Conservation (phyloP, 2,113 vertebrate genomes). For the Nanorana parkeri region DNA sequence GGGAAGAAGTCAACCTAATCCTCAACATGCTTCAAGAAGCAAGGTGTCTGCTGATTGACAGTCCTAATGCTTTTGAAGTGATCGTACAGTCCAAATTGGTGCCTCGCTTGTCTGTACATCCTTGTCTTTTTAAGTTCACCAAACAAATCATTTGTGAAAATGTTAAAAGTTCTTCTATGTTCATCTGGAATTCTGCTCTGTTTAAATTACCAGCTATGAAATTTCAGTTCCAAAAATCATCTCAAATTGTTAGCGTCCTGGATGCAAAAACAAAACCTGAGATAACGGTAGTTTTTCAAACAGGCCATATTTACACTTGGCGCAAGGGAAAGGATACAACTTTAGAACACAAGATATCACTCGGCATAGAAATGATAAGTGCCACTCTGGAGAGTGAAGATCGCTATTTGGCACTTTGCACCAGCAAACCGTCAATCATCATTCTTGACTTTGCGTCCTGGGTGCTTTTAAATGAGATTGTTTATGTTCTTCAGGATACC, state of each 20-base stretch:
- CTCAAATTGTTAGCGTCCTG: slow-evolving; percentile 61
- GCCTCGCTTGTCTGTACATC: slow-evolving; percentile 68
- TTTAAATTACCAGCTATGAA: slow-evolving; percentile 62
- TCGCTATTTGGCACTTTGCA: slow-evolving; percentile 68
- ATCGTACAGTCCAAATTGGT: slow-evolving; percentile 71
- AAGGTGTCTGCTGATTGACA: slow-evolving; percentile 65
- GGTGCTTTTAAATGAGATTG: slow-evolving; percentile 64
- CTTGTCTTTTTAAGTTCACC: slow-evolving; percentile 63
- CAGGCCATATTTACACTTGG: slow-evolving; percentile 73
- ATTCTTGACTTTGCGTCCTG: slow-evolving; percentile 64
- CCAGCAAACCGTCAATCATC: slow-evolving; percentile 65
- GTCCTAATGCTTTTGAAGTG: slow-evolving; percentile 62
- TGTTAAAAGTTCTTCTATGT: slow-evolving; percentile 59
- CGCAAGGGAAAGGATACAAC: slow-evolving; percentile 56
- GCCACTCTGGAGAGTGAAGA: slow-evolving; percentile 62
- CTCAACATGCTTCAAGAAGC: slow-evolving; percentile 65
- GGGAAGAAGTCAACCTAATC: slow-evolving; percentile 68
- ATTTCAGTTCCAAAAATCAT: slow-evolving; percentile 9
- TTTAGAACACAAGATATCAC: slow-evolving; percentile 59
- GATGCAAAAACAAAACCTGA: slow-evolving; percentile 59
- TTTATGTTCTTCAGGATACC: neutral
- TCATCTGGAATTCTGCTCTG: slow-evolving; percentile 63
- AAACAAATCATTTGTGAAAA: slow-evolving; percentile 61
- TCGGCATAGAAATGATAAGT: slow-evolving; percentile 63
- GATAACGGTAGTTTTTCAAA: slow-evolving; percentile 62